phyloP scores from a whole-genome alignment of 2,888 invertebrate species.

The Eurois occulta region DNA sequence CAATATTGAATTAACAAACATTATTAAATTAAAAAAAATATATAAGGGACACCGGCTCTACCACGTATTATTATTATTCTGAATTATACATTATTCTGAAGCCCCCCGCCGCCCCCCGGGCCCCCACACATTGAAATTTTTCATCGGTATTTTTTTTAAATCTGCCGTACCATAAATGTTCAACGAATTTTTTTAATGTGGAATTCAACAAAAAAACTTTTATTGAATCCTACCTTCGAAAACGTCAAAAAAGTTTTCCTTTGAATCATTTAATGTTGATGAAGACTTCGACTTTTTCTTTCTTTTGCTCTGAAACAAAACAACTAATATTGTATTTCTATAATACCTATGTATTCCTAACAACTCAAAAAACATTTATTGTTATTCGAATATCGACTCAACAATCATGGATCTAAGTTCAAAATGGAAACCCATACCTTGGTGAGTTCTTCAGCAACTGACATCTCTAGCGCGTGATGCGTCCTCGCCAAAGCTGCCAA shows the following conservation, averaged over 20 bases:
- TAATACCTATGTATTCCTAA: background rate
- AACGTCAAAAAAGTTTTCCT: conserved; percentile 87
- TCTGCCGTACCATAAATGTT: no score
- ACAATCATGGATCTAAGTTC: background rate
- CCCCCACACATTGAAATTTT: no score
- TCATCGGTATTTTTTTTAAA: no score
- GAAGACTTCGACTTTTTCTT: conserved; percentile 82
- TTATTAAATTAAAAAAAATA: no score
- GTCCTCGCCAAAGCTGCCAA: conserved; percentile 92
- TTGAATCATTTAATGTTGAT: conserved; percentile 83
- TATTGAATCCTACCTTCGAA: conserved; percentile 79
- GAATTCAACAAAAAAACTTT: background rate
- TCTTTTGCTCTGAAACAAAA: conserved; percentile 82
- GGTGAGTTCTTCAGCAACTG: conserved; percentile 91
- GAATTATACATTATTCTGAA: no score
- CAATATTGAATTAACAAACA: background rate
- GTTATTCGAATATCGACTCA: conserved; percentile 9
- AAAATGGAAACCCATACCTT: conserved; percentile 74
- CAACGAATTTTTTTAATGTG: no score
- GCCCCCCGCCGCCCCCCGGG: no score
- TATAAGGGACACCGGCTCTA: no score
- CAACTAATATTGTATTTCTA: background rate
- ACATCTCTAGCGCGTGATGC: conserved; percentile 92
- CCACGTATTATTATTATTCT: no score
- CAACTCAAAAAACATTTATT: no score